A percentile compares a stretch with the other conserved stretches of the same genome.
Conservation (phyloP, 2,797 vertebrate genomes). For the Karalla daura region DNA sequence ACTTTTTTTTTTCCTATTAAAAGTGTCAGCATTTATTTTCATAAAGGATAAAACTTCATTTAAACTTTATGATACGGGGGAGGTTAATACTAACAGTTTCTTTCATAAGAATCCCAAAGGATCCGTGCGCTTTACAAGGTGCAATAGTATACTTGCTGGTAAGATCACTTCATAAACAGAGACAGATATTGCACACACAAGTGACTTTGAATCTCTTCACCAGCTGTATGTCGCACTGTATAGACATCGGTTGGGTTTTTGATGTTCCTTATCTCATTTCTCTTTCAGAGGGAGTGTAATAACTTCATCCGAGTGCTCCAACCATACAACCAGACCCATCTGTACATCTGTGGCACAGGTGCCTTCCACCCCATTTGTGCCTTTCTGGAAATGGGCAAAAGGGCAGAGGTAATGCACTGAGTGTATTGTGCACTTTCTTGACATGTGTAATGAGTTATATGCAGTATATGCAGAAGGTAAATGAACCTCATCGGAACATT, state of each 20-base stretch:
- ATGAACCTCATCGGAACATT: conserved; percentile 14
- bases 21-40: conserved; percentile 46
- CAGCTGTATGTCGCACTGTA: conserved; percentile 22
- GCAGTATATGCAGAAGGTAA: conserved; percentile 27
- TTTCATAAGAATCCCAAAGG: conserved; percentile 30
- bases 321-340: conserved; percentile 94
- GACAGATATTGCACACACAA: background rate
- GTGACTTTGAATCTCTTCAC: conserved; percentile 35
- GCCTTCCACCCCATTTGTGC: conserved; percentile 97
- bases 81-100: conserved; percentile 25
- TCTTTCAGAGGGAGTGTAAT: conserved; percentile 94
- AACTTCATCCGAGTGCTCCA: conserved; percentile 98
- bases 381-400: conserved; percentile 95
- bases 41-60: conserved; percentile 47
- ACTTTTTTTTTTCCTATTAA: conserved; percentile 26
- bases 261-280: conserved; percentile 28
- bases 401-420: conserved; percentile 89
- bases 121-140: conserved; percentile 19
- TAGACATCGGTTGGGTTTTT: background rate
- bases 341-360: conserved; percentile 96
- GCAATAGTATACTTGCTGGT: conserved; percentile 3
- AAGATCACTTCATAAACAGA: conserved; percentile 44
- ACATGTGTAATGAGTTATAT: conserved; percentile 31
- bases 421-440: too few relatives aligned
- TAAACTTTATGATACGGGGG: conserved; percentile 31